Conservation (phyloP, 2,113 vertebrate genomes). For the Saguinus midas region DNA sequence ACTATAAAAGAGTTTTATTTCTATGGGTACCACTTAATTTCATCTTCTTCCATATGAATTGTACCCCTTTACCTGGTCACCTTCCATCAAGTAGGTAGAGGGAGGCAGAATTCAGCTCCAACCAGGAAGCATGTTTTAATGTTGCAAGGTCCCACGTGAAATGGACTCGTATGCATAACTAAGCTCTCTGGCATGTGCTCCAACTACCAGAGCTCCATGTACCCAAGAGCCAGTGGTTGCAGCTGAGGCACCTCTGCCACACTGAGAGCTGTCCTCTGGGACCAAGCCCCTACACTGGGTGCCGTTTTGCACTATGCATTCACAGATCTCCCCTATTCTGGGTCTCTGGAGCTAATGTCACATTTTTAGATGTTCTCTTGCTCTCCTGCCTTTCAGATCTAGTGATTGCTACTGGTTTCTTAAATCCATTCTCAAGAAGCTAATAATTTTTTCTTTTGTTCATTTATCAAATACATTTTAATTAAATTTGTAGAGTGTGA, state of each 20-base stretch:
- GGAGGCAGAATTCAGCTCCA: not conserved
- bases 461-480: not conserved
- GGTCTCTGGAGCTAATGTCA: not conserved
- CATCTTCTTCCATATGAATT: not conserved
- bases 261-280: not conserved
- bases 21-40: not conserved
- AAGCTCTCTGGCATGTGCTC: not conserved
- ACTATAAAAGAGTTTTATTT: not conserved
- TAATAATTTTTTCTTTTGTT: constrained; percentile 3
- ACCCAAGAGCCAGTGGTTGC: not conserved
- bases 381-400: not conserved
- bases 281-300: not conserved
- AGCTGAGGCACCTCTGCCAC: not conserved
- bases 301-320: not conserved
- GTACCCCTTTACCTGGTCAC: not conserved
- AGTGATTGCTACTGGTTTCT: not conserved
- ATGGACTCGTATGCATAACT: not conserved
- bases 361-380: not conserved
- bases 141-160: not conserved
- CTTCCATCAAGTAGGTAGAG: not conserved
- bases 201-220: not conserved
- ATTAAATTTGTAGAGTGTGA: not conserved
- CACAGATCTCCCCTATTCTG: not conserved
- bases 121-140: not conserved
- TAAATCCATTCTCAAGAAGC: not conserved